A percentile compares a stretch with the other conserved stretches of the same genome.
Evolutionary conservation across 2,888 invertebrate species (phyloP).

Genomic region (Cheiracanthium punctorium): DNA sequence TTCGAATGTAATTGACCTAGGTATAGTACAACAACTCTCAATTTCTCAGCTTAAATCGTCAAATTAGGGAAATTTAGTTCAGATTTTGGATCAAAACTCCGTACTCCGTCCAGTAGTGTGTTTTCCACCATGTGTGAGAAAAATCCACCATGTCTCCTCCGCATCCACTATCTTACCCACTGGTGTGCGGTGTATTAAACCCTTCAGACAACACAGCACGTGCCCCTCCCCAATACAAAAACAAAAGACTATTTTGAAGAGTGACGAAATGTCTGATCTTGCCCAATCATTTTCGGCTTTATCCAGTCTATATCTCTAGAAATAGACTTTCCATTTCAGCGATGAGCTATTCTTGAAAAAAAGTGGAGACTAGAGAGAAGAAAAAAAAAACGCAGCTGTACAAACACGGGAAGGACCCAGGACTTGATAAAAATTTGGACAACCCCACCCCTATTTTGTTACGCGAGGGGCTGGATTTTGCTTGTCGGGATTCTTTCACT

Average conservation of each 20-base stretch:
- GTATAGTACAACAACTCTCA: too few relatives aligned
- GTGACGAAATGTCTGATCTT: conserved; percentile 10
- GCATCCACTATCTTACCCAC: too few relatives aligned
- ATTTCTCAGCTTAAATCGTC: too few relatives aligned
- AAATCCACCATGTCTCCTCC: too few relatives aligned
- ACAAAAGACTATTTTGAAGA: not conserved
- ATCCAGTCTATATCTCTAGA: conserved; percentile 15
- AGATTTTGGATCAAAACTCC: too few relatives aligned
- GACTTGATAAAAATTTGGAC: conserved; percentile 27
- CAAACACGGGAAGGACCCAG: conserved; percentile 36
- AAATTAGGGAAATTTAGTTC: too few relatives aligned
- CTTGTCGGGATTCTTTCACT: not conserved
- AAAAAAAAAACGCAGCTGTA: conserved; percentile 54
- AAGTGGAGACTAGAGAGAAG: not conserved
- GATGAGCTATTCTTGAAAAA: not conserved
- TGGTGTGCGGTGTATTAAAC: not conserved
- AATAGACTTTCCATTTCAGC: conserved; percentile 26
- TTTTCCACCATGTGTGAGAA: too few relatives aligned
- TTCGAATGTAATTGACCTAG: too few relatives aligned
- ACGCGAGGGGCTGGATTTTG: not conserved
- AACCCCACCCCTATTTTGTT: conserved; percentile 3
- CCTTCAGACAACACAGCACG: not conserved
- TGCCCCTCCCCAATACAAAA: not conserved
- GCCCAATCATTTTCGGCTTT: conserved; percentile 51
- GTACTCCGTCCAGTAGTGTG: too few relatives aligned